Conservation (phyloP, 2,888 invertebrate genomes). For the Scotopteryx bipunctaria region DNA sequence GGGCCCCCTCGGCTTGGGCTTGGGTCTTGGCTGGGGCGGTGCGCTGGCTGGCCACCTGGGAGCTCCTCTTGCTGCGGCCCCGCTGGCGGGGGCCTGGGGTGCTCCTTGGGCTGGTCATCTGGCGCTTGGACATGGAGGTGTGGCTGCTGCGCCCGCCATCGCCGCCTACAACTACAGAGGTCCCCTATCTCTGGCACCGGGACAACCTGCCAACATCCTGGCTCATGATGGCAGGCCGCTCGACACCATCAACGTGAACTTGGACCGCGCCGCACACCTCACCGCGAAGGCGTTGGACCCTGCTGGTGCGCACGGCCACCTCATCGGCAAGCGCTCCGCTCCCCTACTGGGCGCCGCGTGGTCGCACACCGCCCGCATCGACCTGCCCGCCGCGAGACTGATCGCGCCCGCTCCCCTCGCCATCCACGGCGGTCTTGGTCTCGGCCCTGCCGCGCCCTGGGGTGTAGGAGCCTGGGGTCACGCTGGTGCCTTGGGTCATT, state of each 20-base stretch:
- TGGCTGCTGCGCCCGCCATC: conserved; percentile 52
- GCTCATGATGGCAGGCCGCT: conserved; percentile 76
- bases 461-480: conserved; percentile 47
- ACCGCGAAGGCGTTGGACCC: conserved; percentile 67
- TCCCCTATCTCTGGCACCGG: conserved; percentile 58
- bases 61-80: conserved; percentile 50
- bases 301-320: conserved; percentile 46
- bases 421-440: conserved; percentile 34
- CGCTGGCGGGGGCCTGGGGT: conserved; percentile 36
- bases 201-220: conserved; percentile 72
- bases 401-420: conserved; percentile 48
- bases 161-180: conserved; percentile 72
- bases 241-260: conserved; percentile 75
- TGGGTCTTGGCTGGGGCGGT: conserved; percentile 44
- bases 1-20: conserved; percentile 36
- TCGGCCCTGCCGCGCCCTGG: conserved; percentile 43
- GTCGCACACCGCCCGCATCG: conserved; percentile 54
- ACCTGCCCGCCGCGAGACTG: conserved; percentile 49
- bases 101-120: conserved; percentile 44
- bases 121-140: conserved; percentile 39
- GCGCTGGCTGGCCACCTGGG: conserved; percentile 53
- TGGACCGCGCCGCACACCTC: conserved; percentile 71
- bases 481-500: conserved; percentile 44
- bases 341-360: conserved; percentile 54
- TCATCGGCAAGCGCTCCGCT: conserved; percentile 68